Evolutionary conservation across 2,888 invertebrate species (phyloP).

Genomic region (Timema podura): DNA sequence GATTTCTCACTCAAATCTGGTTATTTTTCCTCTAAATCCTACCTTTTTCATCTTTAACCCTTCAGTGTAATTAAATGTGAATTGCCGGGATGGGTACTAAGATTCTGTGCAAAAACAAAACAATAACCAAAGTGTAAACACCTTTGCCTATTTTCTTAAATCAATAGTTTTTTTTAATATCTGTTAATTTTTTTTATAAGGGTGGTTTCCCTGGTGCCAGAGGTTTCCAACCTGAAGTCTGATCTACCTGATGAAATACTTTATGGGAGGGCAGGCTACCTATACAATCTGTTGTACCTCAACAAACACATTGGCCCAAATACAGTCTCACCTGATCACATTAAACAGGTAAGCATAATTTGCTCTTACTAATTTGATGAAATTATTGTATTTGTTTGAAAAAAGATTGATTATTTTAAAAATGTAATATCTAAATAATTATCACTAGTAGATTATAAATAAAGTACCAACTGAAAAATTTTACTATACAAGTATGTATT

Average conservation of each 20-base stretch:
- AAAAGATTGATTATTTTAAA: slow-evolving; percentile 15
- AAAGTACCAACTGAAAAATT: too few species aligned
- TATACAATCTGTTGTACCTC: slow-evolving; percentile 72
- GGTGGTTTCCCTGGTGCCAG: slow-evolving; percentile 44
- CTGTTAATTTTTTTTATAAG: not conserved
- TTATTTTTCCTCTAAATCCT: too few species aligned
- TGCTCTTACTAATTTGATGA: too few species aligned
- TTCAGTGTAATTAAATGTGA: too few species aligned
- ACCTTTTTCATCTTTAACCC: too few species aligned
- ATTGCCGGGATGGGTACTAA: too few species aligned
- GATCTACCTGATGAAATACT: slow-evolving; percentile 74
- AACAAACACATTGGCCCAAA: slow-evolving; percentile 60
- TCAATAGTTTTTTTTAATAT: too few species aligned
- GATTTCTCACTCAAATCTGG: too few species aligned
- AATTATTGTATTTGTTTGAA: not conserved
- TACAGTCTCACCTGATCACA: slow-evolving; percentile 54
- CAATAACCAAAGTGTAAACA: too few species aligned
- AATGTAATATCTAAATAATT: slow-evolving; percentile 8
- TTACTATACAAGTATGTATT: too few species aligned
- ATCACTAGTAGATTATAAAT: not conserved
- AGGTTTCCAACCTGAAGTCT: slow-evolving; percentile 51
- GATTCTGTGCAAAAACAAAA: too few species aligned
- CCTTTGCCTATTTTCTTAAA: too few species aligned
- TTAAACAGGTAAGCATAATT: slow-evolving; percentile 52
- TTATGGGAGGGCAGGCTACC: slow-evolving; percentile 80